These are phyloP conservation scores for Ameiurus melas DNA, from an alignment of 2,113 vertebrate species.

Conservation along the genomic window DNA sequence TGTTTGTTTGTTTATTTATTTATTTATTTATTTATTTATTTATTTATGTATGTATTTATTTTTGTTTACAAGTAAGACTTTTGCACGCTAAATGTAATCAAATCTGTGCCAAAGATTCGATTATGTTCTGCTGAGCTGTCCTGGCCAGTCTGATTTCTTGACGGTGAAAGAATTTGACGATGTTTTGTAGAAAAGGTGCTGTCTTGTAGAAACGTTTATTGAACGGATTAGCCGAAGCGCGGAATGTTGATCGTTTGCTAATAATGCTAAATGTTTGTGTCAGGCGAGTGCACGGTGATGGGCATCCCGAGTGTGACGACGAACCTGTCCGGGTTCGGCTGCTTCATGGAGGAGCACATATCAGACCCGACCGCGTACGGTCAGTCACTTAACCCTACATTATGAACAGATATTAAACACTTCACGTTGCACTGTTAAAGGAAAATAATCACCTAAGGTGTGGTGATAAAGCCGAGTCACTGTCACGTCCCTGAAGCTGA, in stretches of 20 bases:
- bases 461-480: not conserved
- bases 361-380: conserved; percentile 93
- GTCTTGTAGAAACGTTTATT: not conserved
- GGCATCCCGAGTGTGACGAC: conserved; percentile 98
- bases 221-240: not conserved
- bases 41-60: too few species aligned
- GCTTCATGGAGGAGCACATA: conserved; percentile 95
- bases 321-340: conserved; percentile 96
- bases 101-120: not conserved
- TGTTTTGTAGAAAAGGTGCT: not conserved
- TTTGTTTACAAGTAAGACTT: not conserved
- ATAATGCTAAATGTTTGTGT: not conserved
- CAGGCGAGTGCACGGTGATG: conserved; percentile 97
- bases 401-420: not conserved
- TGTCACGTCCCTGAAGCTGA: not conserved
- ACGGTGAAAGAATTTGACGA: not conserved
- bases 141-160: not conserved
- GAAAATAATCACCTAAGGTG: not conserved
- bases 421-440: not conserved
- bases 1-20: too few species aligned
- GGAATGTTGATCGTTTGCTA: not conserved
- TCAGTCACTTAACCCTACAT: conserved; percentile 51
- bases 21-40: too few species aligned
- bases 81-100: not conserved
- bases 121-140: not conserved